These are phyloP conservation scores for Drosophila setosimentum DNA, from an alignment of 2,888 invertebrate genomes.

Conservation along the genomic window DNA sequence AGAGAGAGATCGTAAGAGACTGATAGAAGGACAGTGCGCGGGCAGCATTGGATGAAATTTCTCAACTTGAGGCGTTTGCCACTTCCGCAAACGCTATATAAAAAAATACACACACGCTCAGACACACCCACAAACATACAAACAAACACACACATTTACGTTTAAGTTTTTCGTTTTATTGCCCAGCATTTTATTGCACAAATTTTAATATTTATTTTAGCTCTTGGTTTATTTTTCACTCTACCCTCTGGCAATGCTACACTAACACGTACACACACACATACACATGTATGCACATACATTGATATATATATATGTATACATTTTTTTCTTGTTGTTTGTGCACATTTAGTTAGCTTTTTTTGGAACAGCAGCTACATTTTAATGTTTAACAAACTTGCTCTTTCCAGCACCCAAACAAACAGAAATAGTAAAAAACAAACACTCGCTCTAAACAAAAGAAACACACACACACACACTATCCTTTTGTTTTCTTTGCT, in stretches of 20 bases:
- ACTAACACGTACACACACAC: slow-evolving; percentile 10
- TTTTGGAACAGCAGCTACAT: slow-evolving; percentile 45
- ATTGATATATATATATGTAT: not conserved
- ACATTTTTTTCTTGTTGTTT: slow-evolving; percentile 21
- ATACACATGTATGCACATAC: slow-evolving; percentile 7
- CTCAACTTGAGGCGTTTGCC: slow-evolving; percentile 69
- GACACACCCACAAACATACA: slow-evolving; percentile 8
- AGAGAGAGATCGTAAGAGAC: slow-evolving; percentile 4
- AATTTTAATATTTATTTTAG: slow-evolving; percentile 78
- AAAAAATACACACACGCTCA: slow-evolving; percentile 44
- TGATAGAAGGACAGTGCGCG: slow-evolving; percentile 2
- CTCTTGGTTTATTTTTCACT: slow-evolving; percentile 63
- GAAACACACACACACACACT: slow-evolving; percentile 15
- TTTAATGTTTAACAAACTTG: slow-evolving; percentile 75
- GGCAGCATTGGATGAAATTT: slow-evolving; percentile 41
- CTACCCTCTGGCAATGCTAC: slow-evolving; percentile 37
- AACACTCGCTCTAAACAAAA: not conserved
- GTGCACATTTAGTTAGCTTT: slow-evolving; percentile 65
- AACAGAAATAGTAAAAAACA: slow-evolving; percentile 29
- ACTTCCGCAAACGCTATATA: slow-evolving; percentile 64
- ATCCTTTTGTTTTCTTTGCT: slow-evolving; percentile 23
- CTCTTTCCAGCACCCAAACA: slow-evolving; percentile 45
- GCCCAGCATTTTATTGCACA: slow-evolving; percentile 68
- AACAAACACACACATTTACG: slow-evolving; percentile 3
- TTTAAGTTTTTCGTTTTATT: slow-evolving; percentile 60